phyloP scores from a whole-genome alignment of 2,888 invertebrate species.

The Chironomus tentans region DNA sequence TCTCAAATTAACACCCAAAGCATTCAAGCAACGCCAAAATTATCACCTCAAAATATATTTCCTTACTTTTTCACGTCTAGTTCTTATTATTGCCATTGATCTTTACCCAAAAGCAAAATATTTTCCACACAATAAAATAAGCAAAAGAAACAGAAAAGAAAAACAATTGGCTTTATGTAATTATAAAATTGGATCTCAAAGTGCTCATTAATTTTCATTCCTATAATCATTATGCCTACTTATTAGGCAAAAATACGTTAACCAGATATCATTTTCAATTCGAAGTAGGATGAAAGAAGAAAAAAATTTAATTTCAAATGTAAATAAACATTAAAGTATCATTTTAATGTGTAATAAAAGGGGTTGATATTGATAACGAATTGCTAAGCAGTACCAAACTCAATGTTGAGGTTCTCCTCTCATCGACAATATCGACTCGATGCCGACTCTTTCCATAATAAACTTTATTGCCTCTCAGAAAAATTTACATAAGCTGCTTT shows the following conservation, averaged over 20 bases:
- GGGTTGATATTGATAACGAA: conserved; percentile 25
- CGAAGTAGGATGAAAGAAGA: background rate
- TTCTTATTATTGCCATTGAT: background rate
- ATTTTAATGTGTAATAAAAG: conserved; percentile 8
- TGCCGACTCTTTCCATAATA: background rate
- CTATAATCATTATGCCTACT: background rate
- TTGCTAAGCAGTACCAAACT: background rate
- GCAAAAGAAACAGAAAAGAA: background rate
- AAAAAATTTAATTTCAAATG: conserved; percentile 23
- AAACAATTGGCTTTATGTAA: background rate
- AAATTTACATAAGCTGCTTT: conserved; percentile 27
- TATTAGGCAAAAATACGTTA: background rate
- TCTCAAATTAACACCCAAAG: too few relatives aligned
- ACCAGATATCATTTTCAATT: conserved; percentile 9
- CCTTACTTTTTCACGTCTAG: background rate
- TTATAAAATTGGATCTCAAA: conserved; percentile 13
- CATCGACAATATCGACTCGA: background rate
- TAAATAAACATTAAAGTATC: conserved; percentile 26
- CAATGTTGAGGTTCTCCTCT: background rate
- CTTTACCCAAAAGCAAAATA: background rate
- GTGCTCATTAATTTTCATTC: conserved; percentile 6
- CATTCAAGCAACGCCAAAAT: too few relatives aligned
- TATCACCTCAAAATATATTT: too few relatives aligned
- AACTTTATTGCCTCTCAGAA: conserved; percentile 2
- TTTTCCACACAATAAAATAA: background rate